Conservation (phyloP, 2,113 vertebrate genomes). For the Ptilonorhynchus violaceus region DNA sequence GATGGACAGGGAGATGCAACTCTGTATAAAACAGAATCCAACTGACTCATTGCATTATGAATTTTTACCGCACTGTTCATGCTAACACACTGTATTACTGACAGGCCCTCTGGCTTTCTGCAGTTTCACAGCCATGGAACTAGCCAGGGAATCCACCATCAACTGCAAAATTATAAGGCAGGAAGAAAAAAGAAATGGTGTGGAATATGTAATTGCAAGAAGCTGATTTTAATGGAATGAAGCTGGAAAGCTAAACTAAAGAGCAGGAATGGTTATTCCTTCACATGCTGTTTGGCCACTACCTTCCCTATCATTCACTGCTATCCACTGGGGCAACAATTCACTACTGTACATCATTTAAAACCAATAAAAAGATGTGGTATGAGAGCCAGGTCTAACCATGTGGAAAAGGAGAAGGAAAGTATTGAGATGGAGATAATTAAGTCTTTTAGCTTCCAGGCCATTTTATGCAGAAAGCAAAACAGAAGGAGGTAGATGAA, state of each 20-base stretch:
- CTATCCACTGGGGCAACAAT: background rate
- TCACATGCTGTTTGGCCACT: background rate
- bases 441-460: slow-evolving; percentile 52
- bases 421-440: slow-evolving; percentile 21
- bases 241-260: background rate
- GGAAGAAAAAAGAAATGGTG: background rate
- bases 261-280: background rate
- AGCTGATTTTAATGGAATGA: slow-evolving; percentile 9
- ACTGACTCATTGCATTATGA: slow-evolving; percentile 68
- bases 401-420: slow-evolving; percentile 27
- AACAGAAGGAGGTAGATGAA: background rate
- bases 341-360: slow-evolving; percentile 11
- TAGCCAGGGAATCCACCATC: slow-evolving; percentile 13
- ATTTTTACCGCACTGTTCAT: slow-evolving; percentile 48
- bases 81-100: slow-evolving; percentile 40
- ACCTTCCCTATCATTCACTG: background rate
- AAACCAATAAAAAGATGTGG: slow-evolving; percentile 30
- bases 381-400: slow-evolving; percentile 6
- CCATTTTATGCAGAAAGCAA: background rate
- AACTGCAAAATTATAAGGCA: slow-evolving; percentile 1
- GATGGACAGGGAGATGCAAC: slow-evolving; percentile 57
- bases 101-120: slow-evolving; percentile 64
- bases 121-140: slow-evolving; percentile 47
- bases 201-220: background rate
- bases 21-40: slow-evolving; percentile 62